These are phyloP conservation scores for Trogon melanurus DNA, from an alignment of 2,113 vertebrate genomes.

Conservation along the genomic window DNA sequence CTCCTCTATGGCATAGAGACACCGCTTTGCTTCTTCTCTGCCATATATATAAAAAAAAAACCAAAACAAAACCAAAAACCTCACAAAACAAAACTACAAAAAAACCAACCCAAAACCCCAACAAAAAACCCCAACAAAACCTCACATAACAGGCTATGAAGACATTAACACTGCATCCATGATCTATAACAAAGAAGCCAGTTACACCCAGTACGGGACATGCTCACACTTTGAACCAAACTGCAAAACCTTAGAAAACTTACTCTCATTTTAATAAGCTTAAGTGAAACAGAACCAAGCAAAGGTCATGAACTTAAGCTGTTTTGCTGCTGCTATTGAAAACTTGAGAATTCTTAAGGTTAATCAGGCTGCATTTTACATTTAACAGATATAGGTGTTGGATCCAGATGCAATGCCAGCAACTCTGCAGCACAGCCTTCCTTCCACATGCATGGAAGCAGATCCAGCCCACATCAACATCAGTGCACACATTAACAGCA, in stretches of 20 bases:
- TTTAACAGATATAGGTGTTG: background rate
- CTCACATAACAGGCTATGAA: background rate
- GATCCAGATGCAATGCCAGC: background rate
- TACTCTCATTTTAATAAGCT: background rate
- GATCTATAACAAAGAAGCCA: background rate
- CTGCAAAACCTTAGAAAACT: background rate
- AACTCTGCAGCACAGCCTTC: background rate
- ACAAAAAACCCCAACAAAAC: too few relatives aligned
- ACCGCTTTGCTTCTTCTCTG: background rate
- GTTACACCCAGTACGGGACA: background rate
- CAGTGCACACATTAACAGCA: background rate
- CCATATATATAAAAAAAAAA: background rate
- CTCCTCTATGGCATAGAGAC: background rate
- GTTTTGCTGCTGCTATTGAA: background rate
- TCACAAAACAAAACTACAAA: too few relatives aligned
- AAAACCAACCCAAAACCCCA: too few relatives aligned
- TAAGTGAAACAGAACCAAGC: background rate
- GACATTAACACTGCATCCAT: background rate
- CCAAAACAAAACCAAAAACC: too few relatives aligned
- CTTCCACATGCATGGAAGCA: fast-evolving
- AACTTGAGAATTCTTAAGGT: background rate
- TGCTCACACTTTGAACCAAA: background rate
- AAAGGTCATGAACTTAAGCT: background rate
- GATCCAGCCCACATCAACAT: background rate
- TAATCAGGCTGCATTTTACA: background rate